Conservation (phyloP, 1,140 invertebrate genomes). For the Drosophila ogumai region DNA sequence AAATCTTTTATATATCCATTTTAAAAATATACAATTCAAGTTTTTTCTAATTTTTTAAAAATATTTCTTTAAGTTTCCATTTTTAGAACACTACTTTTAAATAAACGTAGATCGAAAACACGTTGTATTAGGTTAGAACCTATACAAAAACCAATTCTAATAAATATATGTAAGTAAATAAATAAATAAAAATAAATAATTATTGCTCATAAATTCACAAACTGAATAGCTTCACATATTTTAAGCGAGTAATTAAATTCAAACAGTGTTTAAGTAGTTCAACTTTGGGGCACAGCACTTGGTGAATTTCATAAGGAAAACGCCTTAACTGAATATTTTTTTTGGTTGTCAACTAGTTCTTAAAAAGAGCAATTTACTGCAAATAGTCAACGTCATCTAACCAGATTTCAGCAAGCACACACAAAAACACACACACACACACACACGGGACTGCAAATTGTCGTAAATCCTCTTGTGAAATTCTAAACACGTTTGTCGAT, state of each 20-base stretch:
- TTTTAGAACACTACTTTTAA: neutral
- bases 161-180: no score
- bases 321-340: slow-evolving; percentile 9
- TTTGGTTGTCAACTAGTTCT: slow-evolving; percentile 10
- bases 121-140: neutral
- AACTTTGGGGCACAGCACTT: slow-evolving; percentile 5
- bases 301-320: slow-evolving; percentile 17
- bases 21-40: no score
- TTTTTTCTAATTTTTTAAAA: neutral
- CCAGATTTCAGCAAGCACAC: slow-evolving; percentile 20
- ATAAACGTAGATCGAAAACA: neutral
- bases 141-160: no score
- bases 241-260: neutral
- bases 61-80: neutral
- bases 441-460: slow-evolving; percentile 7
- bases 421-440: slow-evolving; percentile 6
- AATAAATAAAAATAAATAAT: no score
- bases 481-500: slow-evolving; percentile 70
- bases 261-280: neutral
- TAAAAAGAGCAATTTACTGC: neutral
- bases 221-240: neutral
- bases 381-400: slow-evolving; percentile 18
- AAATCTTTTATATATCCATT: no score
- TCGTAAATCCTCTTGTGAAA: slow-evolving; percentile 52
- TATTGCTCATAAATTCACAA: neutral